Evolutionary conservation across 2,888 invertebrate genomes (phyloP), one percentile per base, ranked within the genome.

Genomic region (Drosophila macrospina): DNA sequence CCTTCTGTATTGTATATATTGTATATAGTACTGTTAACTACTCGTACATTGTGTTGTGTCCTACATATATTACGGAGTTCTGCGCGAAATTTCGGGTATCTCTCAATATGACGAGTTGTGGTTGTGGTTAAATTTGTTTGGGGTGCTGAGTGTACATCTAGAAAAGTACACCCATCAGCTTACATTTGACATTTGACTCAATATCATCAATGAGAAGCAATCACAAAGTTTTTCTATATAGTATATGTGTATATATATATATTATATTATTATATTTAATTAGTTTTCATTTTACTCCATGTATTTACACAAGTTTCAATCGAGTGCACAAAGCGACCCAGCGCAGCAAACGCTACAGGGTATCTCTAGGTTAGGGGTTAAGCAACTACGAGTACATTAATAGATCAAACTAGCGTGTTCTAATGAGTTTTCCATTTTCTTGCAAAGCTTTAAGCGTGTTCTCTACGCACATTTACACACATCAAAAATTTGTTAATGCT

Each of bases 191-290:
- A 54, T 41, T 54, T 61, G 60, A 13, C 34, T 44, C 44, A 54
- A 64, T 66, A 65, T 74, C 77, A 67, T 88, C 72, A 89, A 85
- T 80, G 79, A 78, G 79, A 88, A 89, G 89, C 89, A 85, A 88
- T 88, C 88, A 88, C 88, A 88, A 88, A 86, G 79, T 81, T 86
- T 68, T 72, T 74, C 62, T 77, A 56, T 64, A 64, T 65, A 13
- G 39, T 60, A 37, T 57, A 32, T 55, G 51, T 54, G 8, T 77
- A 54, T 64, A 64, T 77, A 56, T 64, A 64, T 57, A 32, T 55
- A 50, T 36, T 30, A 39, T 56, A 52, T 64, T 48, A 32, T 39
- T 60, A 34, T 51, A 61, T 64, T 54, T 44, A 47, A 30, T 41
- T 61, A 54, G 34, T 61, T 37, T 39, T 32, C 13, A 20, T 6